A percentile compares a stretch with the other conserved stretches of the same genome.
Evolutionary conservation across 2,113 vertebrate species (phyloP).

Genomic region (Tachysurus vachellii): DNA sequence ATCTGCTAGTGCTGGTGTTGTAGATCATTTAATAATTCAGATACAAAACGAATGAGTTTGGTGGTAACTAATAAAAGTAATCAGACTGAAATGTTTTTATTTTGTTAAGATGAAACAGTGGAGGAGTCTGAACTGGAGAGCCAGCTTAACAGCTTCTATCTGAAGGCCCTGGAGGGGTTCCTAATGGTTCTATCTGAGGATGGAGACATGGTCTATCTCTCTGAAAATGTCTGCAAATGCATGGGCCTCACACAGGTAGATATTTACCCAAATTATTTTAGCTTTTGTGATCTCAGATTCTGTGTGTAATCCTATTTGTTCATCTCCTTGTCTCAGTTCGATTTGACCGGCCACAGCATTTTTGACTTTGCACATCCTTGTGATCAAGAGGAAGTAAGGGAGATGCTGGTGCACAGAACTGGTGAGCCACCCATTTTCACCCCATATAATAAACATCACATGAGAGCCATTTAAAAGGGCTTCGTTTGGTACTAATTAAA

Average conservation of each 20-base stretch:
- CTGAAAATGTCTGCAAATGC: constrained; percentile 97
- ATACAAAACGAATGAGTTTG: background rate
- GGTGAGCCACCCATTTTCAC: constrained; percentile 72
- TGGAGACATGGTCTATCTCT: constrained; percentile 97
- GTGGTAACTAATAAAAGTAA: background rate
- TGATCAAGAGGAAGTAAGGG: constrained; percentile 96
- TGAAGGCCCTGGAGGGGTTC: constrained; percentile 96
- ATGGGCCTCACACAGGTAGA: constrained; percentile 94
- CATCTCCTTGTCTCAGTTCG: constrained; percentile 78
- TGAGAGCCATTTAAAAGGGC: background rate
- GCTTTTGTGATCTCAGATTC: background rate
- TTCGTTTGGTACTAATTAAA: background rate
- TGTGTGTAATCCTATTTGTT: background rate
- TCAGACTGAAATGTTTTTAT: background rate
- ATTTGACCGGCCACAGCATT: constrained; percentile 94
- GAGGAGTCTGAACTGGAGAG: constrained; percentile 86
- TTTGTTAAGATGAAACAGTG: constrained; percentile 66
- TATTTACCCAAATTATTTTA: background rate
- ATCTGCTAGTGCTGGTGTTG: background rate
- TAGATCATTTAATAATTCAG: background rate
- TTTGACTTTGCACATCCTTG: constrained; percentile 98
- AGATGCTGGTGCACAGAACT: constrained; percentile 93
- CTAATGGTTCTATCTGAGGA: constrained; percentile 97
- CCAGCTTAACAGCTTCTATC: constrained; percentile 91
- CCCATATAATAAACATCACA: background rate